Conservation (phyloP, 2,888 invertebrate species). For the Eilema sororculum region DNA sequence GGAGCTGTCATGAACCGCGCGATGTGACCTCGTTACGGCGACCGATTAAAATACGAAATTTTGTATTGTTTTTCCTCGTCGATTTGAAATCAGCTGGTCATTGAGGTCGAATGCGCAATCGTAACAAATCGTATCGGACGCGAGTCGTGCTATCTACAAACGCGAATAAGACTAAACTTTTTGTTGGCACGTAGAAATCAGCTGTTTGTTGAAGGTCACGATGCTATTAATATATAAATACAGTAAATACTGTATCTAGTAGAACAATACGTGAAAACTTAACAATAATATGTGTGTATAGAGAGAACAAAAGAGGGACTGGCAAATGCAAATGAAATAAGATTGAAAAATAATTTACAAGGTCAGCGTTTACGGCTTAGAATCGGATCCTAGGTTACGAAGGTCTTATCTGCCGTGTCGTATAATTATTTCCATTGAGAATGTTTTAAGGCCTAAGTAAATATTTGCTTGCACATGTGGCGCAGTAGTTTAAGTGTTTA, state of each 20-base stretch:
- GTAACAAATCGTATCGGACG: slow-evolving; percentile 56
- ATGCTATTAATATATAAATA: slow-evolving; percentile 52
- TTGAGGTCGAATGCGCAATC: slow-evolving; percentile 68
- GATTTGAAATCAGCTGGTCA: slow-evolving; percentile 65
- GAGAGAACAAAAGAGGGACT: slow-evolving; percentile 36
- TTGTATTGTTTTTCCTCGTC: slow-evolving; percentile 68
- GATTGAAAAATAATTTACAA: slow-evolving; percentile 41
- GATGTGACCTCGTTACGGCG: slow-evolving; percentile 56
- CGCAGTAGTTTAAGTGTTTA: background rate
- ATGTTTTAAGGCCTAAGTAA: background rate
- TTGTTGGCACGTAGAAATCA: slow-evolving; percentile 66
- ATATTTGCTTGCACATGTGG: background rate
- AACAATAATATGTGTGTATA: slow-evolving; percentile 29
- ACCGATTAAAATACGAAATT: slow-evolving; percentile 62
- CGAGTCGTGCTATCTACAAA: slow-evolving; percentile 41
- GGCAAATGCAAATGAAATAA: slow-evolving; percentile 26
- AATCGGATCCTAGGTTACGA: slow-evolving; percentile 19
- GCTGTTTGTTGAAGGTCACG: slow-evolving; percentile 59
- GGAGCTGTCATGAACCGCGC: slow-evolving; percentile 45
- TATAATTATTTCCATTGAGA: slow-evolving; percentile 6
- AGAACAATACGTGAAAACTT: slow-evolving; percentile 54
- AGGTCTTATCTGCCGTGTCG: slow-evolving; percentile 23
- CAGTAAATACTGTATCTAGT: slow-evolving; percentile 40
- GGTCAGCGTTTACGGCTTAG: slow-evolving; percentile 28
- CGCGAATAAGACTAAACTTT: slow-evolving; percentile 44